Evolutionary conservation across 2,113 vertebrate species (phyloP), one percentile per base, ranked within the genome.

Genomic region (Cnemophilus loriae): DNA sequence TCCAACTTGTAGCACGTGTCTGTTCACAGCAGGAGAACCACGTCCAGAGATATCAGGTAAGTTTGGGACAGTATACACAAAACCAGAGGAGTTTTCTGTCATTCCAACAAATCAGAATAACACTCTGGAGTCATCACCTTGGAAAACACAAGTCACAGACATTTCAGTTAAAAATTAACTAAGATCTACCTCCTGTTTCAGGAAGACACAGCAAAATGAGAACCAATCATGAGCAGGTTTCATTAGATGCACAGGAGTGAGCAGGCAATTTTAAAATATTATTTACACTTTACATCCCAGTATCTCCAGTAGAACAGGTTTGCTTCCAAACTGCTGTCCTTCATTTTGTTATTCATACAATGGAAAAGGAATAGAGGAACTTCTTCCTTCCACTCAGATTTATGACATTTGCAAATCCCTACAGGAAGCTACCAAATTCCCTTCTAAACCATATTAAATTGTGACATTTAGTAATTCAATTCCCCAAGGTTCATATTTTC

Each of bases 261-360:
- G 23, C 46, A 86, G 53, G 53, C 21, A 20, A 65, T 60, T 96
- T 70, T 8, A 81, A 68, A 80, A 41, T 6, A 55, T 17, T 37
- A 88, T 78, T 88, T 90, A 88, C 60, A 90, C 93, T 84, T 93
- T 67, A 80, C 69, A 93, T 71, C 57, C 89, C 44, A 61, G 90
- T 44, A 49, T 23, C 56, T 86, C 92, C 76, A 81, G 90, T 68
- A 73, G 13, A 96, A 89, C 92, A 89, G 80, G 95, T 89, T 86
- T 93, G 79, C 53, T 86, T 91, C n/a, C 88, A 92, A 88, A 68
- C 44, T 50, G 6, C 27, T 75, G 56, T 35, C 80, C 80, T 82
- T 68, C n/a, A 67, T 0, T 23, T 46, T 55, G 14, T 28, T 49
- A 53, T 27, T 59, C 13, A 30, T 24, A 32, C 85, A 52, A 56